These are phyloP conservation scores for Peromyscus melanophrys DNA, from an alignment of 2,797 vertebrate species.

Conservation along the genomic window DNA sequence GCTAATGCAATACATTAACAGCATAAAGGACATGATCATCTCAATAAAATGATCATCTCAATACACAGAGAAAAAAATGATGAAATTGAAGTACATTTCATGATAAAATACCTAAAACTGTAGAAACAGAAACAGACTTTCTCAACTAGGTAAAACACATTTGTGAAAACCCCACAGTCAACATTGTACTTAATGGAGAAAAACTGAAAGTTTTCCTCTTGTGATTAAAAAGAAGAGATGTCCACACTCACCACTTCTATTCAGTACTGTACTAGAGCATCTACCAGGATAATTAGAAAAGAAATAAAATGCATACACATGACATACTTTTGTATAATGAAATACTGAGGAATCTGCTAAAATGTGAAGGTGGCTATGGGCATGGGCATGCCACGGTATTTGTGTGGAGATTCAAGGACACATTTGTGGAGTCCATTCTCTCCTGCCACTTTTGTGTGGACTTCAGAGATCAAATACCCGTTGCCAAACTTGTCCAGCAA, in stretches of 20 bases:
- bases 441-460: background rate
- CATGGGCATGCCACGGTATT: background rate
- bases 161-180: background rate
- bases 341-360: background rate
- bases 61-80: background rate
- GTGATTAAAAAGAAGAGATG: background rate
- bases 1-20: background rate
- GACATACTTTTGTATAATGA: background rate
- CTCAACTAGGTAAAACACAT: background rate
- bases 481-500: background rate
- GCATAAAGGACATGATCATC: background rate
- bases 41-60: background rate
- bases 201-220: background rate
- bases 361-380: background rate
- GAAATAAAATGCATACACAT: background rate
- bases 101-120: background rate
- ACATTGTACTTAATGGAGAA: background rate
- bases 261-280: background rate
- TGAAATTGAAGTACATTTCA: background rate
- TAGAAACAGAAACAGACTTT: slow-evolving; percentile 11
- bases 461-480: background rate
- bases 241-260: background rate
- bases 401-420: background rate
- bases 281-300: background rate
- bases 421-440: background rate